Evolutionary conservation across 2,797 vertebrate genomes (phyloP), one percentile per base, ranked within the genome.

Genomic region (Gymnoscopelus braueri): DNA sequence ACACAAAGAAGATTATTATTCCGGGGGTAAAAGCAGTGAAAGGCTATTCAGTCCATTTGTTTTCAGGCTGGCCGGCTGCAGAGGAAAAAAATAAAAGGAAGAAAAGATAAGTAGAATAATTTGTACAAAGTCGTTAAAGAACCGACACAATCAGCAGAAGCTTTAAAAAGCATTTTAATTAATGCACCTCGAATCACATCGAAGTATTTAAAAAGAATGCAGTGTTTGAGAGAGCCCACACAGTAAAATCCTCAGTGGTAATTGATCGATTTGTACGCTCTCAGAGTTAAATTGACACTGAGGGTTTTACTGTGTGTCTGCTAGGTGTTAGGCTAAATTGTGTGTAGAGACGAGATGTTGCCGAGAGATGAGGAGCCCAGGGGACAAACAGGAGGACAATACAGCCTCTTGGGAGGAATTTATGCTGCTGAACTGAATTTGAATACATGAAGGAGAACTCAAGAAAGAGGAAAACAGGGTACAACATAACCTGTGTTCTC

Each of bases 341-440:
- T 88, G 85, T 80, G 82, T 85, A 79, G 86, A 84, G 89, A 84
- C 79, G 90, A 91, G 90, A 94, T 92, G 91, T 89, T 85, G 82
- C 80, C 67, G 77, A 87, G 91, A 89, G 91, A 92, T 89, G 90
- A 87, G 80, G 87, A 91, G 83, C 94, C 92, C 94, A 84, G 84
- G 94, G 93, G 93, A 94, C 91, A 83, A 75, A 82, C 82, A 72
- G 77, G 87, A 92, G 91, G 90, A 94, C 94, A 94, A 94, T 93
- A 80, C 84, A 80, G 89, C 88, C 92, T 93, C 93, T 87, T 81
- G 91, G 92, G 94, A 91, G 87, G 83, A 91, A 93, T 94, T 93
- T 91, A 93, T 93, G 91, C 93, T 90, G 92, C 90, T 91, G 91
- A 92, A 94, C 90, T 89, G 91, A 93, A 94, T 93, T 91, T 92